Evolutionary conservation across 2,797 vertebrate genomes (phyloP), one percentile per base, ranked within the genome.

Genomic region (Periophthalmus magnuspinnatus): DNA sequence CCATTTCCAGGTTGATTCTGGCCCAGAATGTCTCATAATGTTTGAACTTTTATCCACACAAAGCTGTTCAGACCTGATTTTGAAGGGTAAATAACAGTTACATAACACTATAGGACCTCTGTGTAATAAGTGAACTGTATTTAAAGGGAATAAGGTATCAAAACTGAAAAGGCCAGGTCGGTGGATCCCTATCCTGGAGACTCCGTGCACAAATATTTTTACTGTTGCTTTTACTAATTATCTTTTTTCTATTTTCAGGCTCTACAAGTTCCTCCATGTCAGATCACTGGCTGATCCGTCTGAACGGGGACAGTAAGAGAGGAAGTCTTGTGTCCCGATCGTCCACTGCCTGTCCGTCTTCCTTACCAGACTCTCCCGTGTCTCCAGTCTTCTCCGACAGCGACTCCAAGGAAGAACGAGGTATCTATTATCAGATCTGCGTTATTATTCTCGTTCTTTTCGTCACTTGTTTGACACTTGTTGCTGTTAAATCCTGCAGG

Each of bases 271-370:
- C 95, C 3, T 94, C 95, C 0, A 54, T 94, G 76, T 95, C 96
- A 0, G 94, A 95, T 47, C 96, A 98, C 82, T 98, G 96, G 96
- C 86, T 96, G 6, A 77, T 95, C 61, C 91, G 95, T 17, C 92
- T 98, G 8, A 91, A 90, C 0, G 91, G 83, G 66, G 83, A 93
- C 72, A 89, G 91, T 74, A 90, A 90, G 0, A 75, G 86, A 72
- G 92, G 91, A 47, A 93, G 94, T 33, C 10, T 93, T 16, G 84
- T 90, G 32, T 94, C 94, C 41, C 85, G 86, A 13, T 87, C 82
- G 56, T 93, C 94, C 19, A 90, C 91, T 48, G 90, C 90, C 45
- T 90, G 61, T 65, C 86, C 88, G 3, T 89, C 93, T 21, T 89
- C 92, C n/a, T 48, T 88, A 22, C 89, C 92, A 0, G 82, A 87